phyloP scores from a whole-genome alignment of 2,113 vertebrate genomes.

The Perognathus longimembris region DNA sequence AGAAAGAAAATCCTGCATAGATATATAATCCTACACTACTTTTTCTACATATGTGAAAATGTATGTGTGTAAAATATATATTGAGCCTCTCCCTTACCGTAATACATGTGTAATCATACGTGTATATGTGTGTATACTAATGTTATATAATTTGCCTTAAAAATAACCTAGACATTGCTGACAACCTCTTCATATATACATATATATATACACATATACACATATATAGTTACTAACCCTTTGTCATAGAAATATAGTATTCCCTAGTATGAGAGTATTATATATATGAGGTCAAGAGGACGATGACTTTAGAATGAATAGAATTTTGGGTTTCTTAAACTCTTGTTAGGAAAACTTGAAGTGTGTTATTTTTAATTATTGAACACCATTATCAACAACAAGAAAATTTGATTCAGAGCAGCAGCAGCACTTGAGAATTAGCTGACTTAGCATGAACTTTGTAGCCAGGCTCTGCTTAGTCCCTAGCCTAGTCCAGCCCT shows the following conservation, averaged over 20 bases:
- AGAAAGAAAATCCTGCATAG: neutral
- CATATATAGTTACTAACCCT: neutral
- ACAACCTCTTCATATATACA: neutral
- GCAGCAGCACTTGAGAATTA: neutral
- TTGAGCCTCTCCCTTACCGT: no score
- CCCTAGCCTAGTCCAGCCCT: constrained; percentile 9
- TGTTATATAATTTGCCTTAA: neutral
- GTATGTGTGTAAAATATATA: neutral
- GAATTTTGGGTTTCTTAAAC: constrained; percentile 27
- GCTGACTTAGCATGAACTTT: neutral
- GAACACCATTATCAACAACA: neutral
- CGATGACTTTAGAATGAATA: constrained; percentile 31
- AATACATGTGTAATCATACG: no score
- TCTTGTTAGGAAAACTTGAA: constrained; percentile 19
- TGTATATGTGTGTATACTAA: neutral
- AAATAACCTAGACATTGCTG: constrained; percentile 26
- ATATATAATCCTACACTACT: neutral
- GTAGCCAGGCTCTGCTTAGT: neutral
- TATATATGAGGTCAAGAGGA: neutral
- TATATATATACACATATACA: no score
- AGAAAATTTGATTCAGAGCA: constrained; percentile 12
- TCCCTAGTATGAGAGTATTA: neutral
- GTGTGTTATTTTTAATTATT: constrained; percentile 47
- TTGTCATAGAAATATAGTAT: constrained; percentile 1
- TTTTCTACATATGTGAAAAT: constrained; percentile 3